Base-by-base conservation (phyloP, 2,113 vertebrate genomes). In the Grallaria varia region DNA sequence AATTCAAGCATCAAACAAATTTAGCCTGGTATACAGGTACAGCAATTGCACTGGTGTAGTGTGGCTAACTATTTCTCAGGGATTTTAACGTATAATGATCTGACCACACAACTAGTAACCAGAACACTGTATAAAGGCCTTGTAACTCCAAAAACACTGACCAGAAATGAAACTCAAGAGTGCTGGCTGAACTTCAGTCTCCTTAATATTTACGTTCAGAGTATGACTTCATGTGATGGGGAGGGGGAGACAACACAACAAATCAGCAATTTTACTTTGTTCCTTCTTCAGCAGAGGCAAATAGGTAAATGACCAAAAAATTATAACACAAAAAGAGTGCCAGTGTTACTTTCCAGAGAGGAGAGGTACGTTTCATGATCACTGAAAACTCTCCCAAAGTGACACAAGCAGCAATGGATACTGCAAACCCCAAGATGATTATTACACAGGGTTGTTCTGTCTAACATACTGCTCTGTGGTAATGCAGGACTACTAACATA, bases 151-250 rank as follows among this genome's bases (percentile, higher is more conserved):
- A 79, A 64, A 31, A 15, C 14, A 28, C 27, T 52, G 14, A 56
- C 9, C 9, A 77, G 24, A 88, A 86, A 27, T 4, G 1, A 18
- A 76, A 68, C 30, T 6, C 25, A 83, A n/a, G n/a, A n/a, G 1
- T 35, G 1, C 0, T 81, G 28, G 13, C 24, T 52, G 9, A 89
- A 63, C 11, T 25, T 40, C 18, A 25, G 5, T 31, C 12, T 3
- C n/a, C 11, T 47, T 42, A 37, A 64, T 24, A 27, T 22, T 55
- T 52, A n/a, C 8, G 9, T 25, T 49, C 5, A 4, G 11, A 45
- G 10, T 33, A 8, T 15, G 9, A 8, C 18, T 67, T 8, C 28
- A 2, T 2, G 9, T 24, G 13, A 5, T 3, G 6, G 10, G 2
- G 13, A 6, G 24, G 39, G 20, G 8, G 1, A 5, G 14, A 35